A percentile compares a stretch with the other conserved stretches of the same genome.
Conservation (phyloP, 2,113 vertebrate genomes). For the Perca schrenkii region DNA sequence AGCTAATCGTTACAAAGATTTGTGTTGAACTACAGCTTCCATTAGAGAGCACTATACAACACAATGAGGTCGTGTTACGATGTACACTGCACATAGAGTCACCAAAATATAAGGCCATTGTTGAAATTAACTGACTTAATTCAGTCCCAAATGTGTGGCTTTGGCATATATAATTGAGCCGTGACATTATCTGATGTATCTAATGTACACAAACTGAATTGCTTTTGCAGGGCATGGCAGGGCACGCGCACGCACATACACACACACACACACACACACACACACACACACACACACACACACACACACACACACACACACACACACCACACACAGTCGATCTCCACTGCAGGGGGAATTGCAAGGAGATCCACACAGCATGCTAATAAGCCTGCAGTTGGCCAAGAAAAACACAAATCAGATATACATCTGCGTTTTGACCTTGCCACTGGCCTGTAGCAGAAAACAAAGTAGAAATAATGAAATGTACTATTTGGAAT, state of each 20-base stretch:
- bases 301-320: conserved; percentile 25
- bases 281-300: conserved; percentile 7
- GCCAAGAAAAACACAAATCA: conserved; percentile 68
- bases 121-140: conserved; percentile 50
- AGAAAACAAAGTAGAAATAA: conserved; percentile 59
- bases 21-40: conserved; percentile 29
- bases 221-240: conserved; percentile 27
- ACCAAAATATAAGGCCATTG: conserved; percentile 31
- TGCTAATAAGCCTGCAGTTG: conserved; percentile 57
- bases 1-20: conserved; percentile 21
- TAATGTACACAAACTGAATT: conserved; percentile 45
- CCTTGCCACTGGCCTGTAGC: conserved; percentile 36
- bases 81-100: conserved; percentile 19
- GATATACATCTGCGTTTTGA: conserved; percentile 67
- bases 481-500: conserved; percentile 58
- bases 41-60: conserved; percentile 19
- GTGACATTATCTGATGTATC: background rate
- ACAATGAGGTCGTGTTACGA: conserved; percentile 23
- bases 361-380: conserved; percentile 48
- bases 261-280: conserved; percentile 14
- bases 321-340: conserved; percentile 23
- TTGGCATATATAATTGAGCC: conserved; percentile 23
- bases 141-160: conserved; percentile 31
- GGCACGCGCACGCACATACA: conserved; percentile 4
- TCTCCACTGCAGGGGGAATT: conserved; percentile 36